phyloP scores from a whole-genome alignment of 1,140 invertebrate genomes.

The Nephila pilipes region DNA sequence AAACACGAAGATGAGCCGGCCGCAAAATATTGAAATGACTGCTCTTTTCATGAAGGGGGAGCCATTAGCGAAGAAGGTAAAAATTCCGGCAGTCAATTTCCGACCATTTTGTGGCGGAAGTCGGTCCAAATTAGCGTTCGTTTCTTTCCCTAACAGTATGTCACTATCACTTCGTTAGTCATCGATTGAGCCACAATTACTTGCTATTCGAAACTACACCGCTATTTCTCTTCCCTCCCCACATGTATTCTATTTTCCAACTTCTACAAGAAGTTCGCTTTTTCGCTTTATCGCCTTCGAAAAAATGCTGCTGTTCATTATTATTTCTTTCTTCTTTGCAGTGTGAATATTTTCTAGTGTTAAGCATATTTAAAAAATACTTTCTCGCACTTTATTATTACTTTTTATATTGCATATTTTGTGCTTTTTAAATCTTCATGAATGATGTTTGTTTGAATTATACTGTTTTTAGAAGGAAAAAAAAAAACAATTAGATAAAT shows the following conservation, averaged over 20 bases:
- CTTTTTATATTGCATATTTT: neutral
- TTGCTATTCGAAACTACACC: constrained; percentile 52
- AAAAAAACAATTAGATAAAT: no score
- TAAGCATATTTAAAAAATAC: neutral
- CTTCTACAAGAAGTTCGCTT: neutral
- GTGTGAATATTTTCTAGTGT: neutral
- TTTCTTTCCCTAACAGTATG: constrained; percentile 63
- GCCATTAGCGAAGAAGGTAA: constrained; percentile 4
- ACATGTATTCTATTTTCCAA: neutral
- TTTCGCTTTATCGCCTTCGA: neutral
- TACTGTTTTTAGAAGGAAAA: no score
- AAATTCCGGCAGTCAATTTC: constrained; percentile 72
- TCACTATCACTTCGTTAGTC: constrained; percentile 74
- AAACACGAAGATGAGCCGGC: neutral
- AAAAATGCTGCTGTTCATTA: neutral
- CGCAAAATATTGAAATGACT: constrained; percentile 1
- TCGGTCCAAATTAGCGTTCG: constrained; percentile 71
- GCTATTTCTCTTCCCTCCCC: neutral
- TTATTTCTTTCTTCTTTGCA: neutral
- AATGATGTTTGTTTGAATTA: no score
- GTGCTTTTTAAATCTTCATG: no score
- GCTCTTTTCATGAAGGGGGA: neutral
- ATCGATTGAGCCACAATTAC: constrained; percentile 75
- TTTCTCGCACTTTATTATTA: neutral
- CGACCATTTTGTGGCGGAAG: constrained; percentile 70